Conservation (phyloP, 2,113 vertebrate species). For the Nasalis larvatus region DNA sequence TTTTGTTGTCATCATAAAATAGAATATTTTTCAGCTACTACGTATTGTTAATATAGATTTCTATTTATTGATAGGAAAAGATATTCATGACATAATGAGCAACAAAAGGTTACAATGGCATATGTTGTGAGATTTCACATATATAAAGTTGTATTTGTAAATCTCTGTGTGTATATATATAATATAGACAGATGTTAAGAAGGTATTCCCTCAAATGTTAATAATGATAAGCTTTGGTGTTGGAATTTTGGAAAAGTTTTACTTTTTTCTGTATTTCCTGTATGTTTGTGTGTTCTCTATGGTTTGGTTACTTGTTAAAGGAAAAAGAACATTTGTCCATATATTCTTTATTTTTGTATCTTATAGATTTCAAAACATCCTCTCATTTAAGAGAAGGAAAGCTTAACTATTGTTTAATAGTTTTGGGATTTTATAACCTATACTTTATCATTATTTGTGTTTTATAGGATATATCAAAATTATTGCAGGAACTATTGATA, state of each 20-base stretch:
- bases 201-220: not conserved
- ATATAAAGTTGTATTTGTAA: not conserved
- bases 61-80: slow-evolving; percentile 21
- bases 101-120: not conserved
- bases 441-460: not conserved
- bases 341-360: not conserved
- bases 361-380: not conserved
- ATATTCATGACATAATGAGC: not conserved
- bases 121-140: not conserved
- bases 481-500: not conserved
- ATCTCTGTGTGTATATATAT: not conserved
- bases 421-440: not conserved
- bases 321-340: not conserved
- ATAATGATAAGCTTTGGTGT: not conserved
- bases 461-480: slow-evolving; percentile 6
- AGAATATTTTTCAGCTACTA: not conserved
- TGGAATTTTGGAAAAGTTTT: not conserved
- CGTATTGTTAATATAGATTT: not conserved
- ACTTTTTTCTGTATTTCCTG: not conserved
- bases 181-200: not conserved
- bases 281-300: not conserved
- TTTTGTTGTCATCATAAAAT: slow-evolving; percentile 12
- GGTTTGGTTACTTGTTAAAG: slow-evolving; percentile 3
- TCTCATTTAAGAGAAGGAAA: not conserved
- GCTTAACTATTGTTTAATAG: not conserved